Evolutionary conservation across 2,888 invertebrate genomes (phyloP).

Genomic region (Blera fallax): DNA sequence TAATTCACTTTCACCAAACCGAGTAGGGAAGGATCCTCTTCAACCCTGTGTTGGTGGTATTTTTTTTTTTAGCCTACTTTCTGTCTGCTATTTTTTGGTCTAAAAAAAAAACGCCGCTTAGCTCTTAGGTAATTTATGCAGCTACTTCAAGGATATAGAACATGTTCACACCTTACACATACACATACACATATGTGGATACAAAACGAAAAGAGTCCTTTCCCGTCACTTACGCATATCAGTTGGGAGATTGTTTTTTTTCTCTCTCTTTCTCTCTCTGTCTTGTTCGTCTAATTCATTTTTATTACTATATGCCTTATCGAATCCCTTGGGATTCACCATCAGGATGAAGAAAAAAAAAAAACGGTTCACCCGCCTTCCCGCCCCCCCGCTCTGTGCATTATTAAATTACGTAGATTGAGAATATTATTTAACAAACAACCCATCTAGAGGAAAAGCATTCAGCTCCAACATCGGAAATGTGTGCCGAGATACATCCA

Average conservation of each 20-base stretch:
- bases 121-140: slow-evolving; percentile 47
- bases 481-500: slow-evolving; percentile 36
- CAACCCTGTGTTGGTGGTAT: neutral
- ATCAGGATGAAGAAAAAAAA: neutral
- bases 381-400: slow-evolving; percentile 43
- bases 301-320: slow-evolving; percentile 67
- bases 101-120: slow-evolving; percentile 6
- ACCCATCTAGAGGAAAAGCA: slow-evolving; percentile 46
- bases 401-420: slow-evolving; percentile 72
- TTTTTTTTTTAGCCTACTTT: neutral
- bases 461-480: slow-evolving; percentile 24
- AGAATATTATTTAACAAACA: slow-evolving; percentile 71
- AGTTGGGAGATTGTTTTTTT: slow-evolving; percentile 40
- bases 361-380: neutral
- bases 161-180: slow-evolving; percentile 43
- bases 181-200: neutral
- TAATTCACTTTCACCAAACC: slow-evolving; percentile 48
- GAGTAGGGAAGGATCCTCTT: neutral
- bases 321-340: slow-evolving; percentile 50
- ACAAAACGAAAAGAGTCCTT: slow-evolving; percentile 44
- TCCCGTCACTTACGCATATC: slow-evolving; percentile 45
- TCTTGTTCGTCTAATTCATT: slow-evolving; percentile 67
- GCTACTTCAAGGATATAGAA: slow-evolving; percentile 28
- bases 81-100: neutral
- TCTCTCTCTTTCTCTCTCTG: neutral